Conservation (phyloP, 2,888 invertebrate species). For the Heteropelma amictum region DNA sequence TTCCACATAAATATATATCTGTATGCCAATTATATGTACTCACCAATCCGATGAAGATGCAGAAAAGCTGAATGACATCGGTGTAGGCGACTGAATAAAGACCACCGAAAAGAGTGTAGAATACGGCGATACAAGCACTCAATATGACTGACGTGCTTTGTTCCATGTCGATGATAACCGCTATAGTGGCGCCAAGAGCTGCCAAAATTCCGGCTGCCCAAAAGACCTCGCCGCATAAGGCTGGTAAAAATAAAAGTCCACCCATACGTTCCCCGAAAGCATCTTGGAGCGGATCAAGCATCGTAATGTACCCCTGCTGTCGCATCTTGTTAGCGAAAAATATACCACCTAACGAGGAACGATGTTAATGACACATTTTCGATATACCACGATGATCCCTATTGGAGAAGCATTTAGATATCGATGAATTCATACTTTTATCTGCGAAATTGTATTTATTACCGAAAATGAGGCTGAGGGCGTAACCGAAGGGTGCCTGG, state of each 20-base stretch:
- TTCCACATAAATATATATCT: not conserved
- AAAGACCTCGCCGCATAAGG: constrained; percentile 98
- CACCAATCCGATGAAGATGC: constrained; percentile 96
- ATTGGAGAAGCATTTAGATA: not conserved
- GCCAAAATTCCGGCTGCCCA: constrained; percentile 99
- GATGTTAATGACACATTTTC: constrained; percentile 2
- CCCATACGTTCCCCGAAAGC: constrained; percentile 98
- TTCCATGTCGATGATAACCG: constrained; percentile 98
- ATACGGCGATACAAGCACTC: constrained; percentile 96
- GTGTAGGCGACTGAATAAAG: constrained; percentile 99
- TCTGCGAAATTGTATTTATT: constrained; percentile 62
- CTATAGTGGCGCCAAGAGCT: constrained; percentile 96
- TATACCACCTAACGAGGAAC: constrained; percentile 86
- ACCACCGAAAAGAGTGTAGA: constrained; percentile 98
- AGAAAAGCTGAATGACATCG: constrained; percentile 98
- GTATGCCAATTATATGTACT: constrained; percentile 62
- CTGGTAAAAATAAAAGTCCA: constrained; percentile 96
- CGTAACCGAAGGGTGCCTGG: constrained; percentile 99
- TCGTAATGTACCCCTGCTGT: constrained; percentile 97
- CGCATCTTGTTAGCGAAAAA: constrained; percentile 99
- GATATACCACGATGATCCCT: too few relatives aligned
- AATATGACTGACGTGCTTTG: constrained; percentile 95
- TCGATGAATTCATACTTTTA: not conserved
- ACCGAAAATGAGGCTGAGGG: constrained; percentile 96
- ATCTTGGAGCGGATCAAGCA: constrained; percentile 98